Evolutionary conservation across 2,888 invertebrate species (phyloP), one percentile per base, ranked within the genome.

Genomic region (Chymomyza amoena): DNA sequence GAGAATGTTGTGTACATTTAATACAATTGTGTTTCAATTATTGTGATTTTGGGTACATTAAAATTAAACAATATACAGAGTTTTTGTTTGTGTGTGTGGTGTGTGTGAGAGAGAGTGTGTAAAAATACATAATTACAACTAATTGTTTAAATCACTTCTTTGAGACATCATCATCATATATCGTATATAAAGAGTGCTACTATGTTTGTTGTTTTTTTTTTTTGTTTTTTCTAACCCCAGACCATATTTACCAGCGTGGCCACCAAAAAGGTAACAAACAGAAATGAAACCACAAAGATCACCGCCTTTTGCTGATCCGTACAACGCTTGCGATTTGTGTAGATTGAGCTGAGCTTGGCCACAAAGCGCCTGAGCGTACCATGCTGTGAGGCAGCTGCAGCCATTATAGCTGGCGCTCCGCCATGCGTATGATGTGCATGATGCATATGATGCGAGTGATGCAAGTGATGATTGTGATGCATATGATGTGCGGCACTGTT

Each of bases 331-430:
- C 91, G 89, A 77, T 90, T 91, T 73, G 85, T 87, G 71, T 91
- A 91, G 54, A 91, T 78, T 64, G 90, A 76, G 54, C 88, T 87
- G 18, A 91, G 75, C 76, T 89, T 89, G 77, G 84, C 77, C 36
- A 94, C 87, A 86, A 92, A 81, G 90, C 93, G 81, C 88, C 92
- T 64, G 84, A 93, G 67, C 90, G 92, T 78, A 90, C 92, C 85
- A 89, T 91, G 84, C 36, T 85, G 83, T 32, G 74, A 73, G 66
- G 54, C 32, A 18, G 52, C 51, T 15, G 63, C 32, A 28, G 28
- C 51, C 32, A 45, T 45, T 45, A 45, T 45, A 45, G 28, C 56
- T 28, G 28, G 61, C 51, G 62, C 36, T 60, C 69, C 18, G 16
- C 60, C 59, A 57, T 75, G 75, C 69, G 68, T 68, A 63, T 73